Evolutionary conservation across 2,797 vertebrate species (phyloP).

Genomic region (Rhyacichthys aspro): DNA sequence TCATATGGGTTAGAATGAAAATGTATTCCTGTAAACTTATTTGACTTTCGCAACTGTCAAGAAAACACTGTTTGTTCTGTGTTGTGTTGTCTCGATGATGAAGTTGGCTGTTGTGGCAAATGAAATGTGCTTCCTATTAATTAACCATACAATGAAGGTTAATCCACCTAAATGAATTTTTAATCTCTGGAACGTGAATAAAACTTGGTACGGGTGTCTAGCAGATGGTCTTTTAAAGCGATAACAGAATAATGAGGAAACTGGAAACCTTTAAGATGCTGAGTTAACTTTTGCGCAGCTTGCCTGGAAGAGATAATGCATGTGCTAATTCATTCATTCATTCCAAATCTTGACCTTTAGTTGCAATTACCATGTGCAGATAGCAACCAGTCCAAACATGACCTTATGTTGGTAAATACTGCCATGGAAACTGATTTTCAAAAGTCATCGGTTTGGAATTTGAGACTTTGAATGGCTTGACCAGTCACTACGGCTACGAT

Average conservation of each 20-base stretch:
- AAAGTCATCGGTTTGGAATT: constrained; percentile 26
- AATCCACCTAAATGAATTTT: constrained; percentile 38
- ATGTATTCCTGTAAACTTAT: too few relatives aligned
- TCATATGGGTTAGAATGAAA: too few relatives aligned
- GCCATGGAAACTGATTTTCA: constrained; percentile 37
- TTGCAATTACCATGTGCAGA: constrained; percentile 52
- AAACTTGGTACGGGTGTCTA: constrained; percentile 12
- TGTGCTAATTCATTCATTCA: constrained; percentile 55
- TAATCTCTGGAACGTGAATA: constrained; percentile 30
- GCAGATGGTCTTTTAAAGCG: constrained; percentile 23
- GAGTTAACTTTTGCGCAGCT: constrained; percentile 39
- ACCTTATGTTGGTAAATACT: constrained; percentile 56
- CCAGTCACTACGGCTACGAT: constrained; percentile 21
- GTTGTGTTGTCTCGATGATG: not conserved
- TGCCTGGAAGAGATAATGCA: constrained; percentile 36
- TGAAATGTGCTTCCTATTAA: constrained; percentile 32
- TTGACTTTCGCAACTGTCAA: not conserved
- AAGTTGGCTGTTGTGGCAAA: constrained; percentile 27
- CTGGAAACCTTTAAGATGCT: constrained; percentile 8
- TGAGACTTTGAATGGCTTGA: constrained; percentile 4
- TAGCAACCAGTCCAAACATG: constrained; percentile 52
- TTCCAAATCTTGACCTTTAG: constrained; percentile 68
- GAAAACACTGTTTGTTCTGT: not conserved
- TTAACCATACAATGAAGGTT: constrained; percentile 35
- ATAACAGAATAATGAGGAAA: constrained; percentile 13